Evolutionary conservation across 2,888 invertebrate species (phyloP), one percentile per base, ranked within the genome.

Genomic region (Drosophila nr. medialis): DNA sequence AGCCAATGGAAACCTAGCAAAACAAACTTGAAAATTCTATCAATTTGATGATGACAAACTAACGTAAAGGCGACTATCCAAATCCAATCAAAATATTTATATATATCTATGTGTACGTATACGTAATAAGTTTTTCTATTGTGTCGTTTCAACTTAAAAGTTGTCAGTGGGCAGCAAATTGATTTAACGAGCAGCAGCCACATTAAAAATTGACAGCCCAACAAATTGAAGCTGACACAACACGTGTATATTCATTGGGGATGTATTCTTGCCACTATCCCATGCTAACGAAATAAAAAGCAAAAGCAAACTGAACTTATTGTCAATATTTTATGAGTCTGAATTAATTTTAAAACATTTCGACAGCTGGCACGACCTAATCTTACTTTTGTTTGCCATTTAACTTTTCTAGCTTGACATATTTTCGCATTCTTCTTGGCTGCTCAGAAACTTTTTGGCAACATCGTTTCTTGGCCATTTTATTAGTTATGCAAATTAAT

Each of bases 401-500:
- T 59, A 72, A 84, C 77, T 89, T 90, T 81, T 72, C 64, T 77
- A 70, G 78, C 70, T 86, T 89, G 89, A 86, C 89, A 90, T 90
- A 86, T 79, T 82, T 68, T 68, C 61, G 59, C 59, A 64, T 80
- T 72, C 72, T 67, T 62, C 48, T 61, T 71, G 72, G 48, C 58
- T 49, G 38, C 64, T 64, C 55, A 6, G 49, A 71, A 89, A 70
- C 63, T 85, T 81, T 79, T 71, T 49, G 55, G 38, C 51, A 30
- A 45, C 13, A 51, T 21, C 13, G 36, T 60, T 49, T 75, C 58
- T 58, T 32, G 63, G 40, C 54, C 45, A 69, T 73, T 74, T 78
- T 89, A 89, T 86, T 84, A 87, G 89, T 84, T 90, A 87, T 87
- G 90, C 90, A 87, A 87, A 87, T 90, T 90, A 89, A 89, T 89